phyloP scores from a whole-genome alignment of 2,888 invertebrate species.

The Penaeus monodon region DNA sequence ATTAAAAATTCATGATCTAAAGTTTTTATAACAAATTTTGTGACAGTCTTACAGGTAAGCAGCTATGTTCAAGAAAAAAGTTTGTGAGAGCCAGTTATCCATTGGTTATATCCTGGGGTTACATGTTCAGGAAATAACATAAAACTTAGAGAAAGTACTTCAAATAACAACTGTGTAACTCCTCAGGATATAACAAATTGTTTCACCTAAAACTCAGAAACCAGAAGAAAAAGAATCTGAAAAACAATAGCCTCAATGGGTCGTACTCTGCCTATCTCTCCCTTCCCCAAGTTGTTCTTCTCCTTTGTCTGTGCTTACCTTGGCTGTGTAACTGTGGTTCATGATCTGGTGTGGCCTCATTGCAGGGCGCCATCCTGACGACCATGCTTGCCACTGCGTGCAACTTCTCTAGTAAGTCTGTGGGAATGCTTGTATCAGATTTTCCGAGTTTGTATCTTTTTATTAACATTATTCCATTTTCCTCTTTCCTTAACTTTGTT shows the following conservation, averaged over 20 bases:
- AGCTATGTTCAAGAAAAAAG: no score
- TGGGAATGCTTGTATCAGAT: constrained; percentile 57
- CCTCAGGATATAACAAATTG: no score
- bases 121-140: no score
- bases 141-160: no score
- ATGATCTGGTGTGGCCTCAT: constrained; percentile 63
- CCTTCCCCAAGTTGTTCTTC: constrained; percentile 28
- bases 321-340: constrained; percentile 42
- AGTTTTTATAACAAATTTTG: no score
- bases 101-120: no score
- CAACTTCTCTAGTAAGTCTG: constrained; percentile 93
- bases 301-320: constrained; percentile 15
- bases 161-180: no score
- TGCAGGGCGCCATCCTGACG: constrained; percentile 96
- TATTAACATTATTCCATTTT: constrained; percentile 39
- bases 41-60: no score
- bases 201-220: no score
- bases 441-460: constrained; percentile 48
- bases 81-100: no score
- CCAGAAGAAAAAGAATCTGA: no score
- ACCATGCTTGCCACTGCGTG: constrained; percentile 97
- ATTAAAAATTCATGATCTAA: no score
- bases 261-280: constrained; percentile 44
- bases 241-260: neutral
- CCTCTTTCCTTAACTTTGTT: constrained; percentile 41